Conservation (phyloP, 1,140 invertebrate species). For the Drosophila tristis region DNA sequence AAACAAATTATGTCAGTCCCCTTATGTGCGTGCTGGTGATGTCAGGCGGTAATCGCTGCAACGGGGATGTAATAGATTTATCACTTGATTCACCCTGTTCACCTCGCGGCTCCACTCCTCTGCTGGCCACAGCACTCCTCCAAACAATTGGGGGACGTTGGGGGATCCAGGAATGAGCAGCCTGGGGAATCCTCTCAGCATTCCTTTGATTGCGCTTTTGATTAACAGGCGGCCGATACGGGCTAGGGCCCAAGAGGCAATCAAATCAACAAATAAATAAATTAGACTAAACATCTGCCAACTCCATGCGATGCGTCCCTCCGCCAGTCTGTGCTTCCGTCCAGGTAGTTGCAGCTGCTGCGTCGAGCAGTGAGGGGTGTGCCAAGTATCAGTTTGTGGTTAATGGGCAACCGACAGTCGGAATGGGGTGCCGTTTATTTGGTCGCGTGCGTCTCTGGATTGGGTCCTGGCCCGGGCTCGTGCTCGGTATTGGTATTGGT, state of each 20-base stretch:
- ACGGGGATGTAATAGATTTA: slow-evolving; percentile 34
- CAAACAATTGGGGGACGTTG: no score
- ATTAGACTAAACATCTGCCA: no score
- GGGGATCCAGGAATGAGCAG: no score
- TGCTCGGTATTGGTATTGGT: no score
- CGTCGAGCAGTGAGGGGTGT: not conserved
- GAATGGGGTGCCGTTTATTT: slow-evolving; percentile 38
- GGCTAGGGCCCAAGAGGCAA: slow-evolving; percentile 3
- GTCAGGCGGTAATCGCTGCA: slow-evolving; percentile 35
- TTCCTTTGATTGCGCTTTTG: no score
- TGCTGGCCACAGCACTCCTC: no score
- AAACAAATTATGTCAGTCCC: slow-evolving; percentile 23
- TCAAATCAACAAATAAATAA: slow-evolving; percentile 18
- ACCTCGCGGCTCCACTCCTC: no score
- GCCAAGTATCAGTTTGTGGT: slow-evolving; percentile 32
- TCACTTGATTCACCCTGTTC: slow-evolving; percentile 16
- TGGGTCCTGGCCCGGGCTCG: not conserved
- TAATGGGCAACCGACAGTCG: slow-evolving; percentile 34
- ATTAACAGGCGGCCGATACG: no score
- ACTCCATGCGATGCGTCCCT: not conserved
- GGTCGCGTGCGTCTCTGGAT: slow-evolving; percentile 22
- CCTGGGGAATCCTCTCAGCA: no score
- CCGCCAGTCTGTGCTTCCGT: not conserved
- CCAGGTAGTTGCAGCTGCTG: slow-evolving; percentile 9
- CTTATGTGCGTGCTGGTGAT: slow-evolving; percentile 13